phyloP scores from a whole-genome alignment of 2,888 invertebrate genomes.

The Trissolcus japonicus region DNA sequence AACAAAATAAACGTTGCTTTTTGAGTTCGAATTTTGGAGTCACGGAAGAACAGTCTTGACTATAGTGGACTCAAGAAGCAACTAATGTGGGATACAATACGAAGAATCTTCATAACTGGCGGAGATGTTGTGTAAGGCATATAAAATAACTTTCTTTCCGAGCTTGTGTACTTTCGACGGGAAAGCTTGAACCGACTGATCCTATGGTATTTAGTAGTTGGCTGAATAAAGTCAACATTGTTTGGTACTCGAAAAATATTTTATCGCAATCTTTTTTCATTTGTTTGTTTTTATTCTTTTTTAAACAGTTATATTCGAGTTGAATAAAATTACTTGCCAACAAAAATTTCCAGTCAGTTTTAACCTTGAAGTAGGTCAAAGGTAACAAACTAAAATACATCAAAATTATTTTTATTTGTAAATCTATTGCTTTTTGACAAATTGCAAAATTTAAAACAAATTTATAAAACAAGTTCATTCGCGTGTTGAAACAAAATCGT shows the following conservation, averaged over 20 bases:
- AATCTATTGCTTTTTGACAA: no score
- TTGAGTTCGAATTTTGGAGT: not conserved
- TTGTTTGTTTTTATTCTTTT: not conserved
- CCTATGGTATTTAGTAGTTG: not conserved
- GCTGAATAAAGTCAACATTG: not conserved
- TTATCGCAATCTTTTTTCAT: not conserved
- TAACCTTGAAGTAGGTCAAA: no score
- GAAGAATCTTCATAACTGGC: slow-evolving; percentile 20
- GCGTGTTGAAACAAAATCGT: no score
- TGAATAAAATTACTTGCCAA: not conserved
- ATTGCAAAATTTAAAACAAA: no score
- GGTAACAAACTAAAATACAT: no score
- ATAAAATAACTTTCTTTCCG: slow-evolving; percentile 26
- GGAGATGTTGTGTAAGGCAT: slow-evolving; percentile 6
- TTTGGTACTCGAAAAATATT: not conserved
- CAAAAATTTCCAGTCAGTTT: not conserved
- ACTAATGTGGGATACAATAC: slow-evolving; percentile 19
- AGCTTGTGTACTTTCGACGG: slow-evolving; percentile 15
- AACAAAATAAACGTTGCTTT: not conserved
- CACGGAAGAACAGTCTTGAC: slow-evolving; percentile 4
- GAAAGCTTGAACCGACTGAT: not conserved
- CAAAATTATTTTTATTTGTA: no score
- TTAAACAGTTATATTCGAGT: not conserved
- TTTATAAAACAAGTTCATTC: no score
- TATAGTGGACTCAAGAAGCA: not conserved